Evolutionary conservation across 2,113 vertebrate species (phyloP), one percentile per base, ranked within the genome.

Genomic region (Ondatra zibethicus): DNA sequence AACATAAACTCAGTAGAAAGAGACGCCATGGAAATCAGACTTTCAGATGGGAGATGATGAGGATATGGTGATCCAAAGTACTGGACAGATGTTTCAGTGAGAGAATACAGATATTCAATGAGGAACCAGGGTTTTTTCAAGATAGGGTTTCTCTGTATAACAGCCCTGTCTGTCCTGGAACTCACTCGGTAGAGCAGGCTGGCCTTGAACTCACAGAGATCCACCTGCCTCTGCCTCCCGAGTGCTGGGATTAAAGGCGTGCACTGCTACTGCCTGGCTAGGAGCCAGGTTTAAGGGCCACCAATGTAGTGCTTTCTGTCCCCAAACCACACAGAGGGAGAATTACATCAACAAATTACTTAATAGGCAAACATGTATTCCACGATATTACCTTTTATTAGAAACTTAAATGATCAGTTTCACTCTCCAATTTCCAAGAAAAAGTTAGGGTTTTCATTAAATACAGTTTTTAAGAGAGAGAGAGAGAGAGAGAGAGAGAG

Each of bases 391-490:
- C 39, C 80, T 96, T 58, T 90, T 89, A 89, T 63, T 82, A 81
- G 63, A 96, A 75, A 93, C 19, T 7, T 27, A 89, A 92, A 72
- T 55, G 87, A 95, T 73, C n/a, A 75, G 45, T 47, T 80, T 80
- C n/a, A 13, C 52, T 55, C 6, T 31, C 58, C 85, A 23, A 65
- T 9, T 23, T 27, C 76, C 76, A 96, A 93, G 68, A 29, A 91
- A 96, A 96, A 94, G 7, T 47, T 86, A 91, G 66, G n/a, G 7
- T 55, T 96, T 91, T 82, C 61, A 73, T 61, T 96, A 76, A 95
- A 29, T 86, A 73, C 89, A 55, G 45, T 8, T 50, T 47, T 47
- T n/a, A n/a, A n/a, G n/a, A n/a, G n/a, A n/a, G n/a, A n/a, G n/a
- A n/a, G n/a, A n/a, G n/a, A n/a, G n/a, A n/a, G n/a, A n/a, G n/a